Percentiles rank a stretch among this genome's conserved stretches.
These are phyloP conservation scores for Talpa occidentalis DNA, from an alignment of 2,113 vertebrate species.

Conservation along the genomic window DNA sequence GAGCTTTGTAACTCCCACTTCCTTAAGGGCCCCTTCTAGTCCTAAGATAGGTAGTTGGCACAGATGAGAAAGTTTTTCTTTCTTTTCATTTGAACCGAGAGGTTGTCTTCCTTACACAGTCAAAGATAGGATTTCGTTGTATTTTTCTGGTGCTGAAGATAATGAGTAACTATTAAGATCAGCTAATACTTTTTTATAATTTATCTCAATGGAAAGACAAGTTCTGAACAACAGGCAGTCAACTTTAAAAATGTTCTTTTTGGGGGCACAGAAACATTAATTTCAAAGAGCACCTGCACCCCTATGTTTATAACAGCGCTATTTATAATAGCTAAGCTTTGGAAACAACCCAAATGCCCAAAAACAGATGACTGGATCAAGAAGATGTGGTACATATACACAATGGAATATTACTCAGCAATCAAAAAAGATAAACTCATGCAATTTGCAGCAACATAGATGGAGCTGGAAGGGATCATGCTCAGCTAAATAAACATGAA, in stretches of 20 bases:
- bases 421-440: no score
- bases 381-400: no score
- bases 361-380: no score
- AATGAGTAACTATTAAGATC: background rate
- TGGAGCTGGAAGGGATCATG: no score
- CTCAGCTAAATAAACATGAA: no score
- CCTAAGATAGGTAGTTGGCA: background rate
- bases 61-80: background rate
- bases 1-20: background rate
- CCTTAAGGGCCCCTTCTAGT: background rate
- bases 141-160: background rate
- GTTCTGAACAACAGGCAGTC: background rate
- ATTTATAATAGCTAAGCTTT: no score
- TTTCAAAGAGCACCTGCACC: no score
- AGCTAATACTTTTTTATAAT: background rate
- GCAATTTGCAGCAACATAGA: no score
- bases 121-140: background rate
- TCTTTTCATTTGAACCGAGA: background rate
- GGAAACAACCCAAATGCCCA: no score
- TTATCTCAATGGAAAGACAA: conserved; percentile 2
- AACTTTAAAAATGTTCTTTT: background rate
- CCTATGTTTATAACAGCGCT: no score
- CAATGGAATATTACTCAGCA: no score
- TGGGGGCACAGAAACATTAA: no score
- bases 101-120: background rate